phyloP scores from a whole-genome alignment of 2,113 vertebrate species.

The Pongo abelii region DNA sequence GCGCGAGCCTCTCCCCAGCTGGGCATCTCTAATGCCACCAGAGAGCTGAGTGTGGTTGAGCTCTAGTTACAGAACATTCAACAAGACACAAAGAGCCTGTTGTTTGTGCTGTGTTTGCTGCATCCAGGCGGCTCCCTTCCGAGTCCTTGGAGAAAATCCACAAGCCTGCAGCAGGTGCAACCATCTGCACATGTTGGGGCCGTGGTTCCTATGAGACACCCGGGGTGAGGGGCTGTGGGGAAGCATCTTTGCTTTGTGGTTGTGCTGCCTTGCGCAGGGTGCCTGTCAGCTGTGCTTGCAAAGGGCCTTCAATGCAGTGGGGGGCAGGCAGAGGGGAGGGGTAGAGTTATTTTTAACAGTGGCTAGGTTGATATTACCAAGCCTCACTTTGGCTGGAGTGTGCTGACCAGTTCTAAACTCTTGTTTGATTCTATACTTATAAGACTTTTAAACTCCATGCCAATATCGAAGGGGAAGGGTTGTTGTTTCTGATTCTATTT shows the following conservation, averaged over 20 bases:
- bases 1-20: neutral
- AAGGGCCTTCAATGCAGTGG: neutral
- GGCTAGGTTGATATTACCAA: neutral
- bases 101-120: conserved; percentile 32
- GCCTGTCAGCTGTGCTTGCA: neutral
- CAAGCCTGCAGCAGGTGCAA: neutral
- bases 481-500: neutral
- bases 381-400: neutral
- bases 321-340: neutral
- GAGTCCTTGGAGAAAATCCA: conserved; percentile 47
- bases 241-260: neutral
- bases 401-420: neutral
- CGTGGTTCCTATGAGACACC: neutral
- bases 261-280: neutral
- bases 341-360: neutral
- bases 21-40: neutral
- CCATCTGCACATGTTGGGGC: neutral
- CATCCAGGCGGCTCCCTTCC: neutral
- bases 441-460: neutral
- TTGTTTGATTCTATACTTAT: neutral
- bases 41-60: neutral
- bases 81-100: conserved; percentile 39
- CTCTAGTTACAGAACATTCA: conserved; percentile 44
- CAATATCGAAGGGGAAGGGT: neutral
- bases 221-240: neutral